Conservation (phyloP, 2,797 vertebrate genomes). For the Galaxias olidus region DNA sequence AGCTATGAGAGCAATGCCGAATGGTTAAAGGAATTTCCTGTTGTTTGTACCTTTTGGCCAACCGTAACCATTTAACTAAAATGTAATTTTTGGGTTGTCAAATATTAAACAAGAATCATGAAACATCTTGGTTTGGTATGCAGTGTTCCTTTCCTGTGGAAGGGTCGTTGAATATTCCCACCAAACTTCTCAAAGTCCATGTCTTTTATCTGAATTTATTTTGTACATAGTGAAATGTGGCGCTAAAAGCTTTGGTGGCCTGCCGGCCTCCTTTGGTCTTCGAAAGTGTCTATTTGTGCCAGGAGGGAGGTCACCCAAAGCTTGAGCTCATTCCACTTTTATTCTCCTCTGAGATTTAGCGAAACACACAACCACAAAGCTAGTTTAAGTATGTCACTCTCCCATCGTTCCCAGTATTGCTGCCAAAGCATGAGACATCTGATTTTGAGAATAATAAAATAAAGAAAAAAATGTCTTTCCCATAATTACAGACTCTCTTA, state of each 20-base stretch:
- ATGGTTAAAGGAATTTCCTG: no score
- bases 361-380: constrained; percentile 87
- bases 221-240: constrained; percentile 24
- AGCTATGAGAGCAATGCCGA: no score
- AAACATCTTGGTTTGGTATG: no score
- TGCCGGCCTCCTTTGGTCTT: constrained; percentile 32
- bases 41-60: no score
- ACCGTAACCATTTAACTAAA: no score
- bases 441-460: constrained; percentile 90
- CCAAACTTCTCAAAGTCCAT: neutral
- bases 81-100: no score
- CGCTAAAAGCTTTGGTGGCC: constrained; percentile 38
- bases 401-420: constrained; percentile 76
- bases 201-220: neutral
- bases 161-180: neutral
- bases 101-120: no score
- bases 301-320: constrained; percentile 42
- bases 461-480: constrained; percentile 84
- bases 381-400: constrained; percentile 87
- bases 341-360: constrained; percentile 76
- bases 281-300: constrained; percentile 32
- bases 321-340: constrained; percentile 62
- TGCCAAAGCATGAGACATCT: constrained; percentile 89
- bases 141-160: no score
- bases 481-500: constrained; percentile 85